Evolutionary conservation across 2,888 invertebrate genomes (phyloP).

Genomic region (Invenusta paracnida): DNA sequence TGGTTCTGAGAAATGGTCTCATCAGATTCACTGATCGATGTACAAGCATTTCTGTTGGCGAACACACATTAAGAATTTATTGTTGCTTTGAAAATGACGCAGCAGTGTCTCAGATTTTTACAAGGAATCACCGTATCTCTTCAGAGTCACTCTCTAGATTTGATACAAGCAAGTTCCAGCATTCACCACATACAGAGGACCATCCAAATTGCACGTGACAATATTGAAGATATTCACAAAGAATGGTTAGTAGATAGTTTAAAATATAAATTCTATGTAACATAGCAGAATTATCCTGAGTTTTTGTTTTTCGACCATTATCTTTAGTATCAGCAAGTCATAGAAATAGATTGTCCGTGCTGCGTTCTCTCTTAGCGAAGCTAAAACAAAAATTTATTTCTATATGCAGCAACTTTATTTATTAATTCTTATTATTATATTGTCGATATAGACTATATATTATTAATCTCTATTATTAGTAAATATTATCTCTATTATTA

Average conservation of each 20-base stretch:
- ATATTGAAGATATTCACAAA: background rate
- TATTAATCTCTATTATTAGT: too few species aligned
- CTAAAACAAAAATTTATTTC: too few species aligned
- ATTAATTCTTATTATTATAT: too few species aligned
- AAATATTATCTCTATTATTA: too few species aligned
- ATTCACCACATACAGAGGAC: background rate
- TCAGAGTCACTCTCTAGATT: background rate
- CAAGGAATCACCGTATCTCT: background rate
- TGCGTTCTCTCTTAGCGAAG: too few species aligned
- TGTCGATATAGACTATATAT: too few species aligned
- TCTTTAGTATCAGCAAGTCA: background rate
- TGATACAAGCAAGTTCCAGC: background rate
- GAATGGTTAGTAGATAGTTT: background rate
- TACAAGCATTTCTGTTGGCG: background rate
- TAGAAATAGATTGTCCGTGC: too few species aligned
- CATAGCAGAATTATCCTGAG: background rate
- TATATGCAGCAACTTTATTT: too few species aligned
- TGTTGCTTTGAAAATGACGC: background rate
- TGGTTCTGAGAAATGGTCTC: background rate
- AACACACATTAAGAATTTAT: background rate
- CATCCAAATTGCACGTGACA: background rate
- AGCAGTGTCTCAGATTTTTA: background rate
- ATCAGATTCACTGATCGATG: background rate
- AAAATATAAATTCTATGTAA: background rate
- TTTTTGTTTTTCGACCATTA: background rate